A percentile compares a stretch with the other conserved stretches of the same genome.
Evolutionary conservation across 2,888 invertebrate species (phyloP).

Genomic region (Tetheella fluctuosa): DNA sequence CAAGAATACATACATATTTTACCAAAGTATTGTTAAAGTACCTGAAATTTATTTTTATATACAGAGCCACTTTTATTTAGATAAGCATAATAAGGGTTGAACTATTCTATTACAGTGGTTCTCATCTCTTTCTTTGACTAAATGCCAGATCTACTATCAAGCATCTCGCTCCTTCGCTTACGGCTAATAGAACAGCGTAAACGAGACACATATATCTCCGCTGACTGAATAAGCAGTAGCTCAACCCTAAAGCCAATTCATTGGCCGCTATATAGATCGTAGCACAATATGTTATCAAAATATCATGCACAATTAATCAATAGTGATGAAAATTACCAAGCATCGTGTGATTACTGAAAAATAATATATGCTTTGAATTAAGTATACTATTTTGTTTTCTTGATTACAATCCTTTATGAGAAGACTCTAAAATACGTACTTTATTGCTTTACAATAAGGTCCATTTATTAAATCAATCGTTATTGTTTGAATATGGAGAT

Average conservation of each 20-base stretch:
- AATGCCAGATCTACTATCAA: too few relatives aligned
- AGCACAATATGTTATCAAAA: slow-evolving; percentile 19
- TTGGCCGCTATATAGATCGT: not conserved
- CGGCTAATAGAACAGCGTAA: not conserved
- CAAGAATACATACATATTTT: slow-evolving; percentile 27
- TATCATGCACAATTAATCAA: slow-evolving; percentile 36
- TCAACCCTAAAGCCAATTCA: not conserved
- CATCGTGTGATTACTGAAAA: slow-evolving; percentile 41
- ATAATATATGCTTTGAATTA: slow-evolving; percentile 38
- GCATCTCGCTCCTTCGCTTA: not conserved
- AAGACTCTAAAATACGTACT: too few relatives aligned
- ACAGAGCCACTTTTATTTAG: slow-evolving; percentile 27
- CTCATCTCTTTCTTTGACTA: not conserved
- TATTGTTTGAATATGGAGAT: too few relatives aligned
- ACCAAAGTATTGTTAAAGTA: slow-evolving; percentile 63
- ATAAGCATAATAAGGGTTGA: slow-evolving; percentile 11
- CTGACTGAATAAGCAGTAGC: not conserved
- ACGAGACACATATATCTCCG: not conserved
- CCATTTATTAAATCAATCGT: too few relatives aligned
- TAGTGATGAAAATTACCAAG: slow-evolving; percentile 30
- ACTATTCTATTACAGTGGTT: not conserved
- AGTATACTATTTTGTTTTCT: slow-evolving; percentile 11
- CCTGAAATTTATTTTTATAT: slow-evolving; percentile 46
- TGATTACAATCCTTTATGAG: not conserved
- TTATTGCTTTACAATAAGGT: too few relatives aligned